These are phyloP conservation scores for Notolabrus celidotus DNA, from an alignment of 2,797 vertebrate species.

Conservation along the genomic window DNA sequence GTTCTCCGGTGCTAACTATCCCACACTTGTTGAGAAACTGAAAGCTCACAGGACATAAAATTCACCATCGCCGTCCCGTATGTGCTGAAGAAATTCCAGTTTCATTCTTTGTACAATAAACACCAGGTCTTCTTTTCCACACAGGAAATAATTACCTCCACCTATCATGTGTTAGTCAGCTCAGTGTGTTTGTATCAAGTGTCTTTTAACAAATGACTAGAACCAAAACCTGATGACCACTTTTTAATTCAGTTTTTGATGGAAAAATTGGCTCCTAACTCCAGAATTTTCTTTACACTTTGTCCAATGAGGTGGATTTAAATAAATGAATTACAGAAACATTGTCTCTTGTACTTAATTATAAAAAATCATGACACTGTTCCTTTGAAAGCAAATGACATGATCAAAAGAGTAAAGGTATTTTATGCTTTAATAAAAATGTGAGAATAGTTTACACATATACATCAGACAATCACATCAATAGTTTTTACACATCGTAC, in stretches of 20 bases:
- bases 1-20: constrained; percentile 87
- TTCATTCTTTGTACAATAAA: constrained; percentile 6
- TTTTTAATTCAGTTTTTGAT: constrained; percentile 35
- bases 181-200: constrained; percentile 14
- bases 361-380: background rate
- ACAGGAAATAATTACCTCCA: constrained; percentile 12
- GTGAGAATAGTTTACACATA: constrained; percentile 89
- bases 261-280: background rate
- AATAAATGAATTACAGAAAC: constrained; percentile 60
- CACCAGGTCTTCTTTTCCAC: background rate
- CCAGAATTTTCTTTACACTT: constrained; percentile 3
- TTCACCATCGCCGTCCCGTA: background rate
- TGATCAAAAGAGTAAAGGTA: constrained; percentile 29
- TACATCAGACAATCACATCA: constrained; percentile 86
- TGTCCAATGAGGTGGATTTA: constrained; percentile 40
- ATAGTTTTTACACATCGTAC: constrained; percentile 88
- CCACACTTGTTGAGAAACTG: constrained; percentile 80
- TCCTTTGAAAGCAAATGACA: background rate
- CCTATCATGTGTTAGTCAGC: constrained; percentile 16
- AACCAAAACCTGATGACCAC: constrained; percentile 1
- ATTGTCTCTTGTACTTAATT: background rate
- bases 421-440: constrained; percentile 89
- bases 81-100: constrained; percentile 3
- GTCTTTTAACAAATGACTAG: background rate
- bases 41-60: constrained; percentile 15